phyloP scores from a whole-genome alignment of 2,113 vertebrate species.

The Podarcis raffonei region DNA sequence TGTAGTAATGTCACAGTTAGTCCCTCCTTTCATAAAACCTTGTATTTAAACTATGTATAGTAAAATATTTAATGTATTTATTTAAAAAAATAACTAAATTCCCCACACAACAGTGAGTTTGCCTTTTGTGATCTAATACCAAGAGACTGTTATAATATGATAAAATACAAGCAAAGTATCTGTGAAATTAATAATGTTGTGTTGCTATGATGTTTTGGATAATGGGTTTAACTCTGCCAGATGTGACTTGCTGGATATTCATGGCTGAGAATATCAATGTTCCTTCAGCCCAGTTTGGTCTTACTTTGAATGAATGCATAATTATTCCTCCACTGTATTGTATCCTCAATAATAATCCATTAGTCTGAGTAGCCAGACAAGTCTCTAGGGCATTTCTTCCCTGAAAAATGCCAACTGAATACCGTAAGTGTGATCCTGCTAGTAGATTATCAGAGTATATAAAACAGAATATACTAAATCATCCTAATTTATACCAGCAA shows the following conservation, averaged over 20 bases:
- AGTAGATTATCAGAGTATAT: slow-evolving; percentile 22
- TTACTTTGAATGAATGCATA: slow-evolving; percentile 36
- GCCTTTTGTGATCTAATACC: background rate
- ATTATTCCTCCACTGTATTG: slow-evolving; percentile 36
- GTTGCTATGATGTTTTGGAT: background rate
- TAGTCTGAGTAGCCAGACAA: slow-evolving; percentile 34
- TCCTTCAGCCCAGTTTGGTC: slow-evolving; percentile 14
- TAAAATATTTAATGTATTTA: too few relatives aligned
- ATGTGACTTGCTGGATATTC: background rate
- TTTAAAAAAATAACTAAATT: background rate
- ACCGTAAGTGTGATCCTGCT: slow-evolving; percentile 31
- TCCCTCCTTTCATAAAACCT: too few relatives aligned
- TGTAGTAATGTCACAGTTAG: too few relatives aligned
- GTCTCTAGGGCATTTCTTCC: slow-evolving; percentile 18
- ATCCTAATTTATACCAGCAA: slow-evolving; percentile 16
- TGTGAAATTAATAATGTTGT: slow-evolving; percentile 8
- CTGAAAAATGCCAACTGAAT: slow-evolving; percentile 36
- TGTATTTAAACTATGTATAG: too few relatives aligned
- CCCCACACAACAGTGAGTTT: background rate
- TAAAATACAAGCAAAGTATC: background rate
- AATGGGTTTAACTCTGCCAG: slow-evolving; percentile 18
- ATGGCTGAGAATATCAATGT: background rate
- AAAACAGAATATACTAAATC: slow-evolving; percentile 26
- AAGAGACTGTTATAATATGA: background rate
- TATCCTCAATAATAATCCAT: slow-evolving; percentile 43